These are phyloP conservation scores for Catostomus latipinnis DNA, from an alignment of 2,797 vertebrate species.

Conservation along the genomic window DNA sequence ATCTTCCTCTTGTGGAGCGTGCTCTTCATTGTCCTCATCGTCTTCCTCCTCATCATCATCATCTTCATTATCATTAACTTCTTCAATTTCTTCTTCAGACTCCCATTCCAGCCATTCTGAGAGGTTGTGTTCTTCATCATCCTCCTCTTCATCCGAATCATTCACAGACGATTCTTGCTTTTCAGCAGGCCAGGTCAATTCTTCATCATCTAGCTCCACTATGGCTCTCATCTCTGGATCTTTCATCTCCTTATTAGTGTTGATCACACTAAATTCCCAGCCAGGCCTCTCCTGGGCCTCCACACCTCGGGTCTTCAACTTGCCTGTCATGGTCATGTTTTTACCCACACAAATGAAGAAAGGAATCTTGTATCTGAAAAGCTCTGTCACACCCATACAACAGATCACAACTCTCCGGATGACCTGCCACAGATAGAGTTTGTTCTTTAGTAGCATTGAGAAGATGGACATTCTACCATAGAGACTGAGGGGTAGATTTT, in stretches of 20 bases:
- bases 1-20: neutral
- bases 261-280: neutral
- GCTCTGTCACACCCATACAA: slow-evolving; percentile 8
- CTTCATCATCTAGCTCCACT: neutral
- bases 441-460: slow-evolving; percentile 18
- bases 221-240: neutral
- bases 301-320: neutral
- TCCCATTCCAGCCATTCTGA: slow-evolving; percentile 37
- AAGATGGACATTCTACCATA: neutral
- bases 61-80: neutral
- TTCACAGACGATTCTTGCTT: neutral
- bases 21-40: neutral
- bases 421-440: slow-evolving; percentile 25
- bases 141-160: neutral
- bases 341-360: slow-evolving; percentile 29
- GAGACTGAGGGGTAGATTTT: neutral
- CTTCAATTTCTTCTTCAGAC: slow-evolving; percentile 22
- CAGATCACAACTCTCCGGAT: slow-evolving; percentile 16
- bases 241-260: neutral
- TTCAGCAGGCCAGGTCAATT: neutral
- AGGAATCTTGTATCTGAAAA: slow-evolving; percentile 32
- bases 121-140: slow-evolving; percentile 17
- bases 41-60: neutral
- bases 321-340: slow-evolving; percentile 22
- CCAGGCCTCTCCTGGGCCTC: slow-evolving; percentile 22